A percentile compares a stretch with the other conserved stretches of the same genome.
phyloP scores from a whole-genome alignment of 2,113 vertebrate species.

The Malurus elegans region DNA sequence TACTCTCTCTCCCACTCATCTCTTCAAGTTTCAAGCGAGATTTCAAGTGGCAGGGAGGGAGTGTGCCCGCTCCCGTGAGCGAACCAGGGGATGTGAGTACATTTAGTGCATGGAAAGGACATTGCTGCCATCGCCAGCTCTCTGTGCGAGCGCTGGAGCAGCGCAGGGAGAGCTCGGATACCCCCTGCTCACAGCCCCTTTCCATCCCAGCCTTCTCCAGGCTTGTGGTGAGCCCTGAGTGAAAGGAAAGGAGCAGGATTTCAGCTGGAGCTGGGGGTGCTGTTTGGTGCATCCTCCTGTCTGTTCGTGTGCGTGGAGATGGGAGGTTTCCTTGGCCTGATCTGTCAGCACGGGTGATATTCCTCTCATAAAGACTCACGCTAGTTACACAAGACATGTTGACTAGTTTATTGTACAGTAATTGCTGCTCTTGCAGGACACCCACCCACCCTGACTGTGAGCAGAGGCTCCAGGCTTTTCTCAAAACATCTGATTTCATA shows the following conservation, averaged over 20 bases:
- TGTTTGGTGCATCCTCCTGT: neutral
- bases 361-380: neutral
- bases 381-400: conserved; percentile 11
- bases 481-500: neutral
- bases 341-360: neutral
- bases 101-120: neutral
- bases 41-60: neutral
- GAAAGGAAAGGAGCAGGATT: neutral
- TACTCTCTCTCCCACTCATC: neutral
- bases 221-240: neutral
- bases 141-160: neutral
- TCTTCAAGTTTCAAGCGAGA: neutral
- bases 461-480: conserved; percentile 21
- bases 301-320: neutral
- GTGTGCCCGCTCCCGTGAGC: neutral
- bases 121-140: neutral
- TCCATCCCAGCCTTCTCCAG: neutral
- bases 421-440: conserved; percentile 45
- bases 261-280: neutral
- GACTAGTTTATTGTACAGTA: conserved; percentile 10
- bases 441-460: neutral
- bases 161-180: rapidly evolving
- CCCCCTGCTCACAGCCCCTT: neutral
- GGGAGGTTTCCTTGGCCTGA: neutral
- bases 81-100: neutral